These are phyloP conservation scores for Ormyrus labotus DNA, from an alignment of 2,888 invertebrate genomes.

Conservation along the genomic window DNA sequence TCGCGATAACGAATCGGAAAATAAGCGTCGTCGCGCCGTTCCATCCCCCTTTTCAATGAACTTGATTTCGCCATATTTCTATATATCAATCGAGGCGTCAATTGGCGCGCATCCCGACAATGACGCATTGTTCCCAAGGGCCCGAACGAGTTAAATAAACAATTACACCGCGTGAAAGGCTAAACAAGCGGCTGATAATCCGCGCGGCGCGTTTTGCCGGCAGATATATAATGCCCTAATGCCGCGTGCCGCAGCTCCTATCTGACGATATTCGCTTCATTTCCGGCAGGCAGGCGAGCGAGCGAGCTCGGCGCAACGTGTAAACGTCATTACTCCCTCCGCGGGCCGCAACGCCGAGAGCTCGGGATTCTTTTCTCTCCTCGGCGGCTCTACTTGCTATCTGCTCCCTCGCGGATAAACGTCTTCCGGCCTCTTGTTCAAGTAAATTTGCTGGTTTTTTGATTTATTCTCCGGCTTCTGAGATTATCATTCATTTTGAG, in stretches of 20 bases:
- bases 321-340: too few species aligned
- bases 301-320: too few species aligned
- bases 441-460: background rate
- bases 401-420: background rate
- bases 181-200: conserved; percentile 7
- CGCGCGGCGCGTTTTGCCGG: background rate
- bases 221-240: background rate
- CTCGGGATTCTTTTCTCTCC: background rate
- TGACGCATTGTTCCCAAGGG: too few species aligned
- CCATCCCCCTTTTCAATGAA: too few species aligned
- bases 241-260: background rate
- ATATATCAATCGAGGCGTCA: too few species aligned
- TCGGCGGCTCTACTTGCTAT: background rate
- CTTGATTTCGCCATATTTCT: too few species aligned
- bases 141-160: conserved; percentile 15
- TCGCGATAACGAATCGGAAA: too few species aligned
- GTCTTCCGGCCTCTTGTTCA: background rate
- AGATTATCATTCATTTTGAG: too few species aligned
- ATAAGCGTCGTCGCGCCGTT: too few species aligned
- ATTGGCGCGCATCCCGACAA: too few species aligned
- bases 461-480: background rate
- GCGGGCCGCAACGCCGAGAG: too few species aligned
- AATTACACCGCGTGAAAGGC: background rate
- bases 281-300: background rate
- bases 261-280: conserved; percentile 33